Evolutionary conservation across 2,888 invertebrate genomes (phyloP).

Genomic region (Molorchus minor): DNA sequence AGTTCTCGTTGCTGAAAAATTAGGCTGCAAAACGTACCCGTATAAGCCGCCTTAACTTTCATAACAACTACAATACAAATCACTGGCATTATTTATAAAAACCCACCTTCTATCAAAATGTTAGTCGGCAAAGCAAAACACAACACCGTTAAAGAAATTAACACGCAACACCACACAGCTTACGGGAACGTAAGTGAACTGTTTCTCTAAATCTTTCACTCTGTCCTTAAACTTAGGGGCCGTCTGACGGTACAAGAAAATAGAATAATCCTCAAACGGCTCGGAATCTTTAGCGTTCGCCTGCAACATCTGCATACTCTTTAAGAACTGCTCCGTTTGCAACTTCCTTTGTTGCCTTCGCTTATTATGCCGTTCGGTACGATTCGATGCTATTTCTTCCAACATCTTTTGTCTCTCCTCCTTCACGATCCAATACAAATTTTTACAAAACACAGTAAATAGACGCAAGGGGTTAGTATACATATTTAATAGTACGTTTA

Average conservation of each 20-base stretch:
- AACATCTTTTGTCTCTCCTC: constrained; percentile 79
- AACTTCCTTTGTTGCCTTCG: constrained; percentile 76
- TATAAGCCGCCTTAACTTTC: too few species aligned
- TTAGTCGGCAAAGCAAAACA: constrained; percentile 7
- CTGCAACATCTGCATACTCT: constrained; percentile 86
- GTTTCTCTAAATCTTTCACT: constrained; percentile 81
- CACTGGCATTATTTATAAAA: too few species aligned
- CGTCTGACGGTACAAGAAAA: constrained; percentile 85
- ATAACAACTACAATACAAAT: too few species aligned
- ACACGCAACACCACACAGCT: constrained; percentile 58
- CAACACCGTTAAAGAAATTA: constrained; percentile 1
- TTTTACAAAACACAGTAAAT: not conserved
- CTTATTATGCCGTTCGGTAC: constrained; percentile 70
- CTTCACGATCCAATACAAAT: constrained; percentile 57
- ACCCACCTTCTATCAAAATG: constrained; percentile 12
- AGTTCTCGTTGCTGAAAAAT: too few species aligned
- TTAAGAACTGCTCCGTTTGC: constrained; percentile 83
- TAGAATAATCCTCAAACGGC: constrained; percentile 84
- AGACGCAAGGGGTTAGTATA: not conserved
- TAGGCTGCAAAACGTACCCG: too few species aligned
- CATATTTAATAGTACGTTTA: constrained; percentile 2
- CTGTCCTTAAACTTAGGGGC: constrained; percentile 86
- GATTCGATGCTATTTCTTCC: constrained; percentile 77
- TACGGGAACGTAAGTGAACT: constrained; percentile 76
- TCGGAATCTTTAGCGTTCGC: constrained; percentile 73